These are phyloP conservation scores for Cheirogaleus major DNA, from an alignment of 2,797 vertebrate species.

Conservation along the genomic window DNA sequence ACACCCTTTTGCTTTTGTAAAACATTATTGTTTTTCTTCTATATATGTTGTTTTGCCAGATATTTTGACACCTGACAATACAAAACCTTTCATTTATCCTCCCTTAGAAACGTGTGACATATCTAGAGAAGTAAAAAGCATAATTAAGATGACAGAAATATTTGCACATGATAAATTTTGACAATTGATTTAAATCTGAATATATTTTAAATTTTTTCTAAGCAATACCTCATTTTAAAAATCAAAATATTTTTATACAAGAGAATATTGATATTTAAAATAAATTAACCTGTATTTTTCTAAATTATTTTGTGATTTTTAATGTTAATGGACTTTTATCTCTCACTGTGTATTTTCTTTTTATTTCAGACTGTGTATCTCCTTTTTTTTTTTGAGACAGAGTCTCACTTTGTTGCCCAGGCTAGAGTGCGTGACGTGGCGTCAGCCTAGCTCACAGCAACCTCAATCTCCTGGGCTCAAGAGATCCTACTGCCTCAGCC, in stretches of 20 bases:
- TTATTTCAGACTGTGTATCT: not conserved
- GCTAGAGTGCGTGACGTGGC: too few species aligned
- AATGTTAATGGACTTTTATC: not conserved
- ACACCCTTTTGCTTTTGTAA: not conserved
- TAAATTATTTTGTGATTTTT: not conserved
- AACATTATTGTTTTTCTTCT: not conserved
- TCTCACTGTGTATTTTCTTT: not conserved
- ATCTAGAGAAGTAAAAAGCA: not conserved
- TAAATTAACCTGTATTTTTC: not conserved
- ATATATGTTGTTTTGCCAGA: not conserved
- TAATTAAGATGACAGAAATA: not conserved
- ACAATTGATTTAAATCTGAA: not conserved
- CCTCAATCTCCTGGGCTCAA: too few species aligned
- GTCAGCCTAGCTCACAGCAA: too few species aligned
- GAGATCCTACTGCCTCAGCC: too few species aligned
- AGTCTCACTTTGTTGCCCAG: too few species aligned
- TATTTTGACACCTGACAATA: not conserved
- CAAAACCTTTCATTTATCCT: not conserved
- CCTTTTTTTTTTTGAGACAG: too few species aligned
- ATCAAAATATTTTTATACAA: not conserved
- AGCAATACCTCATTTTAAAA: not conserved
- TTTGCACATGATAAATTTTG: not conserved
- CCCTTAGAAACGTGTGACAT: not conserved
- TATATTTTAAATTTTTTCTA: not conserved
- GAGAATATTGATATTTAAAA: not conserved